A percentile compares a stretch with the other conserved stretches of the same genome.
These are phyloP conservation scores for Nomada lathburiana DNA, from an alignment of 2,888 invertebrate genomes.

Conservation along the genomic window DNA sequence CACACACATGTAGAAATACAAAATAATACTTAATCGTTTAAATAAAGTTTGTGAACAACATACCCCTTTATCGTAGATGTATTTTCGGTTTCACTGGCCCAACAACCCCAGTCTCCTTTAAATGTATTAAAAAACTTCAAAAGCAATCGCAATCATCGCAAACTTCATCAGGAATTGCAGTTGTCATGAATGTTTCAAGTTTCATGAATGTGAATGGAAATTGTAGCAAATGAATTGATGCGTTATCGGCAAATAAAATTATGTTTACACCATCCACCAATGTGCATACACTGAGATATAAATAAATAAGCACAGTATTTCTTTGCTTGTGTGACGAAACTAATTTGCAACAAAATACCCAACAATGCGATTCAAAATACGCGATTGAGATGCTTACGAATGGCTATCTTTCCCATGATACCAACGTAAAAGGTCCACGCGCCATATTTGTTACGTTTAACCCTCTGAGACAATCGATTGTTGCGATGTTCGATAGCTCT, in stretches of 20 bases:
- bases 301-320: not conserved
- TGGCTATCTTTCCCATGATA: not conserved
- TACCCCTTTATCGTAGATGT: constrained; percentile 12
- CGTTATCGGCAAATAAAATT: constrained; percentile 29
- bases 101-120: not conserved
- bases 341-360: not conserved
- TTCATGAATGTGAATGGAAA: constrained; percentile 2
- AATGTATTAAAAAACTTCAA: not conserved
- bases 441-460: constrained; percentile 42
- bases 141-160: not conserved
- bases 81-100: not conserved
- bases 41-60: not conserved
- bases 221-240: constrained; percentile 12
- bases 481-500: not conserved
- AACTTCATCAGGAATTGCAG: constrained; percentile 3
- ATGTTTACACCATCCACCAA: not conserved
- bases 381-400: not conserved
- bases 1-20: not conserved
- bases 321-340: not conserved
- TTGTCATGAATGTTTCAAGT: not conserved
- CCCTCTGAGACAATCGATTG: constrained; percentile 24
- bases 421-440: constrained; percentile 1
- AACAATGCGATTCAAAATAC: not conserved
- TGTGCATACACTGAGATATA: not conserved
- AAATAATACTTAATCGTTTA: not conserved